Evolutionary conservation across 2,113 vertebrate genomes (phyloP), one percentile per base, ranked within the genome.

Genomic region (Gopherus flavomarginatus): DNA sequence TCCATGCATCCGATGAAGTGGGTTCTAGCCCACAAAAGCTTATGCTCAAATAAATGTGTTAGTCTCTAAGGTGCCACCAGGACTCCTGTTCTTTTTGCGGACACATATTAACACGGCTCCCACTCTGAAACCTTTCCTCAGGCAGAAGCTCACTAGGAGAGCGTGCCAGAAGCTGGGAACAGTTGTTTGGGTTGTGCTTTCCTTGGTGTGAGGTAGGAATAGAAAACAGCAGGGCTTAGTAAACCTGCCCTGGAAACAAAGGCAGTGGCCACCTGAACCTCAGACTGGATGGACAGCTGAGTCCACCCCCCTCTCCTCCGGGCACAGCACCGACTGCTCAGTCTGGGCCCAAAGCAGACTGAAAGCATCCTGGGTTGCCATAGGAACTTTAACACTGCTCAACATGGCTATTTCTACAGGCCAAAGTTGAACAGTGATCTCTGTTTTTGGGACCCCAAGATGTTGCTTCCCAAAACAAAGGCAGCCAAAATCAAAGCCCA

Each of bases 401-500:
- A 35, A 9, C 11, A 9, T 26, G 52, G 31, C n/a, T 44, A n/a
- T 11, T 77, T 54, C 38, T 16, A 29, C 3, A 77, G 69, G 54
- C 52, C 69, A 8, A 5, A 35, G 11, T 19, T 77, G 26, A 42
- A 17, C 22, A 26, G n/a, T 6, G 27, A 3, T 42, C 11, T 62
- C 29, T 19, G 35, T 35, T n/a, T 35, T 65, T 4, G 27, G 85
- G 9, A 16, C 31, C 81, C 77, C 56, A n/a, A 90, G 52, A 86
- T 22, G 3, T 0, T 3, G 4, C 4, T 3, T 72, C 38, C 4
- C 11, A 49, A 19, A 88, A 89, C 31, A 17, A 31, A 65, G 31
- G 31, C 31, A 12, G 38, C 19, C 47, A 88, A 95, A 90, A 89
- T 21, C 86, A 0, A 0, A 88, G 75, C 0, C 4, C 80, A n/a